Evolutionary conservation across 2,888 invertebrate genomes (phyloP), one percentile per base, ranked within the genome.

Genomic region (Syritta pipiens): DNA sequence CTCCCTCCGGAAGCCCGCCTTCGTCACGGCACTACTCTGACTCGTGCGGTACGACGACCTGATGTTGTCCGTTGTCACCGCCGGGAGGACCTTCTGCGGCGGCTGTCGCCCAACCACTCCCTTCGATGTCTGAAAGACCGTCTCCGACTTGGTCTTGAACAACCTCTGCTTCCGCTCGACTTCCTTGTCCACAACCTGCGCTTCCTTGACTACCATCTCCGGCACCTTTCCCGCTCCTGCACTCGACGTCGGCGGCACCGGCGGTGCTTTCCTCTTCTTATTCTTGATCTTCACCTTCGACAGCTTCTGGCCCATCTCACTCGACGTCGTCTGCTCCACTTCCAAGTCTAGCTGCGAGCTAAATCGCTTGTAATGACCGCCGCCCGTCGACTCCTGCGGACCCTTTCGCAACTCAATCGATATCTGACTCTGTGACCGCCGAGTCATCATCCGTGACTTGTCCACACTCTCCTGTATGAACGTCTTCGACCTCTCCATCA

Each of bases 181-280:
- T 1, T 75, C 75, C 1, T 26, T 53, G 4, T 10, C n/a, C n/a
- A n/a, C n/a, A n/a, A n/a, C n/a, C n/a, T n/a, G n/a, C n/a, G n/a
- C n/a, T n/a, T n/a, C n/a, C n/a, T n/a, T n/a, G n/a, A n/a, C n/a
- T n/a, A n/a, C n/a, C n/a, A n/a, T n/a, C n/a, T n/a, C n/a, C n/a
- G n/a, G n/a, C n/a, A n/a, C n/a, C n/a, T n/a, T n/a, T n/a, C n/a
- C n/a, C n/a, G n/a, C n/a, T n/a, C n/a, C n/a, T n/a, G 90, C 19
- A 57, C 40, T 14, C 35, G 63, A 20, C 0, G 53, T n/a, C 12
- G 63, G 72, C n/a, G 84, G 85, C 1, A 83, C 84, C n/a, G 84
- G 82, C 1, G 95, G 95, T 86, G 94, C 94, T 88, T 95, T 95
- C 86, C 95, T 93, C 84, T 93, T 93, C 84, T 93, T 93, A 67